A percentile compares a stretch with the other conserved stretches of the same genome.
Evolutionary conservation across 1,140 invertebrate genomes (phyloP).

Genomic region (Globodera rostochiensis): DNA sequence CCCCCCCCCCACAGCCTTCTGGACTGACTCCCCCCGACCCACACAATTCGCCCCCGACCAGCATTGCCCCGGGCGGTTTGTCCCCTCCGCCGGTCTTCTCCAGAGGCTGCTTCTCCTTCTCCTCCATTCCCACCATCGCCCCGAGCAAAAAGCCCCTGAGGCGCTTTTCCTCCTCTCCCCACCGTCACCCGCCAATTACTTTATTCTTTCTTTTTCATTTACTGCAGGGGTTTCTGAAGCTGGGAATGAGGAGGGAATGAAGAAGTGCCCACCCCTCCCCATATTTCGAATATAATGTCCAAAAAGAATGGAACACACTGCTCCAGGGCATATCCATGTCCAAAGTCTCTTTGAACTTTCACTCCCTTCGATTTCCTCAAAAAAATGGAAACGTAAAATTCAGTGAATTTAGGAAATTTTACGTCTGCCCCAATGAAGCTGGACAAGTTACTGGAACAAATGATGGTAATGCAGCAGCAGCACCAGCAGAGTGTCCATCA

Average conservation of each 20-base stretch:
- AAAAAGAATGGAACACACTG: neutral
- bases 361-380: neutral
- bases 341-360: neutral
- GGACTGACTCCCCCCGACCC: neutral
- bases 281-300: neutral
- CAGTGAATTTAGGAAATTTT: neutral
- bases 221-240: neutral
- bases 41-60: neutral
- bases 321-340: too few species aligned
- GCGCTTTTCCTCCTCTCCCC: conserved; percentile 4
- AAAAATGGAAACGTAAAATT: neutral
- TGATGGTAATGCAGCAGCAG: conserved; percentile 12
- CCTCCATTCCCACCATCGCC: conserved; percentile 1
- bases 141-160: conserved; percentile 13
- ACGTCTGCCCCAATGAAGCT: neutral
- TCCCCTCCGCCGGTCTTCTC: neutral
- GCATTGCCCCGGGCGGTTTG: conserved; percentile 13
- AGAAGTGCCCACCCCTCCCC: neutral
- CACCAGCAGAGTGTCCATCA: neutral
- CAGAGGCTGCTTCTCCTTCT: neutral
- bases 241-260: neutral
- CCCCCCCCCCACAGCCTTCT: neutral
- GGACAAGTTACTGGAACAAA: conserved; percentile 9
- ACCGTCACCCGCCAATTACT: conserved; percentile 7
- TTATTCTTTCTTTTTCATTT: conserved; percentile 7